Evolutionary conservation across 2,888 invertebrate species (phyloP).

Genomic region (Acheta domesticus): DNA sequence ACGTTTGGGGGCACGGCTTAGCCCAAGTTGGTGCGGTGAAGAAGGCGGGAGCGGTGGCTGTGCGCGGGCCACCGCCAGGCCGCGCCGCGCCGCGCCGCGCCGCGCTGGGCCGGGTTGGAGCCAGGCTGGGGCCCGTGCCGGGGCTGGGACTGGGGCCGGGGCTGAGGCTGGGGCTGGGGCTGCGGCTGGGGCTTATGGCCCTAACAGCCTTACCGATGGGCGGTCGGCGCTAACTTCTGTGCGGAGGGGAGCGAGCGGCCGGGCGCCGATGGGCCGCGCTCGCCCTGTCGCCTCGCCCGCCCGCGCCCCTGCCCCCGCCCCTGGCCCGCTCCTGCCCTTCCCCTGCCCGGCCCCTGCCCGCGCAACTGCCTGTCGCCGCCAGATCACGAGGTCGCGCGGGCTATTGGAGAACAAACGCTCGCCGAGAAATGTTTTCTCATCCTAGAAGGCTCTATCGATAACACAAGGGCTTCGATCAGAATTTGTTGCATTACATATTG

Average conservation of each 20-base stretch:
- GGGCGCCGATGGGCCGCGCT: not conserved
- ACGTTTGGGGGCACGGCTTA: not conserved
- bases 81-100: not conserved
- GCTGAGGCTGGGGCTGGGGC: not conserved
- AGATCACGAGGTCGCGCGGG: no score
- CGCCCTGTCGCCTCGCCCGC: not conserved
- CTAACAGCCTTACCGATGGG: not conserved
- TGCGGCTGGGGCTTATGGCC: not conserved
- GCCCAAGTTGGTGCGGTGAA: not conserved
- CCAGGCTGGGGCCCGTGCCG: not conserved
- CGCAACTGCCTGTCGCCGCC: no score
- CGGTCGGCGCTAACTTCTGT: conserved; percentile 3
- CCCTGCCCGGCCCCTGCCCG: no score
- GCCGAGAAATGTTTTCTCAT: no score
- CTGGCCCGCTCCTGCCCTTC: no score
- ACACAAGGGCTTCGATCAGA: no score
- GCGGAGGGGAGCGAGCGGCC: not conserved
- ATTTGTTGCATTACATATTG: no score
- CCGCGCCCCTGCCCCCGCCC: not conserved
- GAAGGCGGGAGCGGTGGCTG: not conserved
- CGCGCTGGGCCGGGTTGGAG: not conserved
- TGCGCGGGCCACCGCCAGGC: not conserved
- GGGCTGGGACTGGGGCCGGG: not conserved
- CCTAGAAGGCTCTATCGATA: no score
- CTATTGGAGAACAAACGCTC: no score